Base-by-base conservation (phyloP, 2,113 vertebrate species). In the Datnioides undecimradiatus region DNA sequence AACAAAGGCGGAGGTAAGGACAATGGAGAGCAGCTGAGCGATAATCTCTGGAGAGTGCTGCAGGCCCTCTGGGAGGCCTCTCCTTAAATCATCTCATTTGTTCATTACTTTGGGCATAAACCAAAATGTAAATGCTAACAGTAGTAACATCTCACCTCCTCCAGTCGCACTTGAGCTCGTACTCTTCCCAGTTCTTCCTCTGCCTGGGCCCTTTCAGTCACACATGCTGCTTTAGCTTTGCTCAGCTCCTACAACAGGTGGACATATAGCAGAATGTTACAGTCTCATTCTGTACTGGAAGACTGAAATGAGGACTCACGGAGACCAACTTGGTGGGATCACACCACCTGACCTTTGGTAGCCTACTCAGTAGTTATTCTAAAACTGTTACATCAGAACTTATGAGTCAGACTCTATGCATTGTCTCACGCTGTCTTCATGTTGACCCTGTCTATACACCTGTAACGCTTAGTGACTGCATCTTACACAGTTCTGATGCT, bases 141-240 rank as follows among this genome's bases (percentile, higher is more conserved):
- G n/a, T 27, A 67, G 21, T 36, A 36, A 23, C 16, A 40, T 38
- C 21, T n/a, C 70, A 99, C 97, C 96, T 97, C 95, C 87, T 99
- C 97, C 92, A 96, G 45, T 6, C 96, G 95, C 3, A 92, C 91
- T 80, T 96, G 96, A 75, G 76, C 93, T 65, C 93, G 94, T 7
- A 91, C 94, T 87, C 95, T 96, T 3, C 95, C 84, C 41, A 98
- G 87, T 68, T 98, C 96, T 82, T 98, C 97, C 66, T 97, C 96
- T 0, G 96, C 95, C 49, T 94, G 96, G 43, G 93, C 89, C 19
- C 96, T 93, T 80, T 97, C 96, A 0, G 84, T 83, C 60, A 97
- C 90, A 0, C 92, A 89, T 0, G 85, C 86, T 2, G 96, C 92
- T 94, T 96, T 98, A 40, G 83, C 85, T n/a, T 89, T 92, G 89